Base-by-base conservation (phyloP, 2,113 vertebrate species). In the Tor tambroides region DNA sequence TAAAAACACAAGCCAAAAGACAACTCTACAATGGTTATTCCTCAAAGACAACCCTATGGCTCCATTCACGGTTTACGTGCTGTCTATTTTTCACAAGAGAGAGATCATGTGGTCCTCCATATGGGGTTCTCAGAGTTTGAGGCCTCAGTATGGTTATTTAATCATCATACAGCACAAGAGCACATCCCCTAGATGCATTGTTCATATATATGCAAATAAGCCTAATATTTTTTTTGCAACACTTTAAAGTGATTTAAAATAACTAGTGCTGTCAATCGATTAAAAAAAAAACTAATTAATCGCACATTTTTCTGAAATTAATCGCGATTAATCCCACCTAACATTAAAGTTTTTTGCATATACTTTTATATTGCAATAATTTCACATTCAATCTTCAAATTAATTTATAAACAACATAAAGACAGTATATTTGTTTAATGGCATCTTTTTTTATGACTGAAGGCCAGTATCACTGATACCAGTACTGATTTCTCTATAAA, bases 151-250 rank as follows among this genome's bases (percentile, higher is more conserved):
- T 81, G 79, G n/a, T 81, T 81, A 32, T 35, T 38, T 63, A 81
- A 61, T 65, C 38, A 81, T 81, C 7, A 43, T 8, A 61, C 56
- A 26, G 79, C 35, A 19, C 6, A 26, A 32, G 56, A 63, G 35
- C 23, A 63, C 56, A 81, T 14, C 35, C 15, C 38, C 23, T 19
- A 59, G 32, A 63, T 81, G 56, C 38, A 43, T 43, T 43, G 56
- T 43, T 65, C 56, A 43, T 63, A 81, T 65, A 26, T 65, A 65
- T 81, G 79, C 79, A 81, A 81, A 81, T 63, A 63, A 15, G n/a
- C 14, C 32, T 26, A 41, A 80, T 12, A 35, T 32, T 26, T 61
- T 56, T 61, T 21, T 61, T 38, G 28, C 30, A 61, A 61, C 54
- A 19, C 32, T 41, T 80, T 38, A 38, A 79, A 79, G 51, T 35